Evolutionary conservation across 1,140 invertebrate species (phyloP), one percentile per base, ranked within the genome.

Genomic region (Fopius arisanus): DNA sequence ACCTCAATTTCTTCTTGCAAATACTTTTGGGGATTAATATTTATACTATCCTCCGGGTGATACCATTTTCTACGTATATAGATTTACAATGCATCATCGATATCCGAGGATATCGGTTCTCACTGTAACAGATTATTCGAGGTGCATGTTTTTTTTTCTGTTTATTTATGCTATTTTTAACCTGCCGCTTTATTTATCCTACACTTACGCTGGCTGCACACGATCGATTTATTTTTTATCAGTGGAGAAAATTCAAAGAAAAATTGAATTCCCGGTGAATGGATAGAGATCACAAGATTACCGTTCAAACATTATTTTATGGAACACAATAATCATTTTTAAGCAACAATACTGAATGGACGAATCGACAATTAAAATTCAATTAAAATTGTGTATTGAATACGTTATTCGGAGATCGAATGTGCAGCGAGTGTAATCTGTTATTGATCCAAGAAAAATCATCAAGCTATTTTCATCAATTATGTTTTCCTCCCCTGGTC

Each of bases 11-110:
- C 26, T 68, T 41, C 21, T 40, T 33, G n/a, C 31, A 6, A 68
- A 41, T 43, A 43, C 10, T 37, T 31, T 19, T 7, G 0, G 29
- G 51, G 29, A 54, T 48, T 59, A 40, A n/a, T 59, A 67, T 73
- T 71, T 72, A 77, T 74, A 77, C 75, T 77, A 77, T 76, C 73
- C 67, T 74, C 73, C 68, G 70, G 23, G 43, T 72, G 73, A 74
- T 70, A 69, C 51, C 51, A 69, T 63, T 70, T 16, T 26, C 23
- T 26, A 72, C 41, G 14, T 68, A 63, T 59, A 68, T 41, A 40
- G 5, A 28, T 68, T 41, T n/a, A 37, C 14, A 37, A 67, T 70
- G 54, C 43, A 69, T 69, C 33, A 31, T 71, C 54, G 23, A 71
- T 63, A 21, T 29, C 54, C 3, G 3, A 21, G 19, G 54, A 59